These are phyloP conservation scores for Carcinoscorpius rotundicauda DNA, from an alignment of 1,140 invertebrate genomes.

Conservation along the genomic window DNA sequence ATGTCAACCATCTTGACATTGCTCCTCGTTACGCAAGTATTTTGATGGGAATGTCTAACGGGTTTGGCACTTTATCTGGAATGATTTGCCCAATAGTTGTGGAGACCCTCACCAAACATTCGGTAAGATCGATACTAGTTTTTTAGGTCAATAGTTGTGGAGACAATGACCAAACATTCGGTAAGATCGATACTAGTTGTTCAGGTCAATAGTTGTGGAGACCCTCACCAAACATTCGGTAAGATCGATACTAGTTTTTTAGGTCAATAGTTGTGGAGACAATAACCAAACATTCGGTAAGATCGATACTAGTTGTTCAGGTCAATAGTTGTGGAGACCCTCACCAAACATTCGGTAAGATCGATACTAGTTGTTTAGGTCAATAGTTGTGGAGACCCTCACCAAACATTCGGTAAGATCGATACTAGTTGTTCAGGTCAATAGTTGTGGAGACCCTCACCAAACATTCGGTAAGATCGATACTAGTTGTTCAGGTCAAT, in stretches of 20 bases:
- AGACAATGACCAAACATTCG: constrained; percentile 67
- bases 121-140: constrained; percentile 40
- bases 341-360: constrained; percentile 63
- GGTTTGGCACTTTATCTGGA: constrained; percentile 92
- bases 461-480: constrained; percentile 48
- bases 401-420: constrained; percentile 57
- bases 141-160: constrained; percentile 87
- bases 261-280: constrained; percentile 85
- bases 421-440: constrained; percentile 76
- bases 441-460: constrained; percentile 87
- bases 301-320: constrained; percentile 59
- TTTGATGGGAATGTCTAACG: constrained; percentile 97
- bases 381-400: constrained; percentile 82
- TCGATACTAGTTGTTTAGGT: too few species aligned
- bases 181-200: constrained; percentile 51
- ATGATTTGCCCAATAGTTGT: constrained; percentile 89
- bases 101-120: constrained; percentile 67
- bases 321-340: constrained; percentile 81
- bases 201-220: constrained; percentile 89
- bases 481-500: too few species aligned
- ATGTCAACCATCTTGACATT: constrained; percentile 98
- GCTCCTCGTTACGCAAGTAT: constrained; percentile 97
- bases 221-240: constrained; percentile 67
- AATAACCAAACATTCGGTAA: constrained; percentile 65
- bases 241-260: too few species aligned